Evolutionary conservation across 2,888 invertebrate species (phyloP).

Genomic region (Tortrix viridana): DNA sequence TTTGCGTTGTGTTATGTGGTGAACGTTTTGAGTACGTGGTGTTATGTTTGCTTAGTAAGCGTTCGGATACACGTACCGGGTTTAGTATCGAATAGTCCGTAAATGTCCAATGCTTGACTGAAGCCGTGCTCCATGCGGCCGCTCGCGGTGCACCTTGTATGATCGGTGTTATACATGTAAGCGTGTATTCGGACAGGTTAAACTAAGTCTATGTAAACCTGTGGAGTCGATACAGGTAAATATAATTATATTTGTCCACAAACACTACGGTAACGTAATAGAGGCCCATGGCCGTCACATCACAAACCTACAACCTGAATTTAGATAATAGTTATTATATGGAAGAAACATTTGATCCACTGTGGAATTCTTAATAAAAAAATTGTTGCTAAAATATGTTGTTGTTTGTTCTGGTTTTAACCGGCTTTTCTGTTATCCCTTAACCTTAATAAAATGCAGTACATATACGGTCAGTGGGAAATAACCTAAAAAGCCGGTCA

Average conservation of each 20-base stretch:
- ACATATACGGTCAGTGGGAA: no score
- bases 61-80: constrained; percentile 37
- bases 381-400: constrained; percentile 83
- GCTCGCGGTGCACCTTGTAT: constrained; percentile 20
- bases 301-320: constrained; percentile 71
- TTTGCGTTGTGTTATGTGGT: constrained; percentile 69
- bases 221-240: constrained; percentile 59
- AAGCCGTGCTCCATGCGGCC: constrained; percentile 2
- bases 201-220: constrained; percentile 31
- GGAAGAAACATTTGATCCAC: constrained; percentile 79
- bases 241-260: constrained; percentile 62
- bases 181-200: constrained; percentile 36
- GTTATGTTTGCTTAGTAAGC: constrained; percentile 73
- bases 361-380: constrained; percentile 85
- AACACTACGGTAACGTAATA: constrained; percentile 60
- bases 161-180: constrained; percentile 27
- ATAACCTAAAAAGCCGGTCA: no score
- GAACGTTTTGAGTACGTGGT: constrained; percentile 61
- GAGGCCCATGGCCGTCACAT: constrained; percentile 55
- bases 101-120: constrained; percentile 32
- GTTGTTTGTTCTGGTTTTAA: constrained; percentile 54
- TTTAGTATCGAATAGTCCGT: constrained; percentile 24
- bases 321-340: constrained; percentile 72
- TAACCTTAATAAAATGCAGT: no score
- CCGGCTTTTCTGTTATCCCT: no score